Percentiles rank a stretch among this genome's conserved stretches.
phyloP scores from a whole-genome alignment of 2,888 invertebrate species.

The Drymonia ruficornis region DNA sequence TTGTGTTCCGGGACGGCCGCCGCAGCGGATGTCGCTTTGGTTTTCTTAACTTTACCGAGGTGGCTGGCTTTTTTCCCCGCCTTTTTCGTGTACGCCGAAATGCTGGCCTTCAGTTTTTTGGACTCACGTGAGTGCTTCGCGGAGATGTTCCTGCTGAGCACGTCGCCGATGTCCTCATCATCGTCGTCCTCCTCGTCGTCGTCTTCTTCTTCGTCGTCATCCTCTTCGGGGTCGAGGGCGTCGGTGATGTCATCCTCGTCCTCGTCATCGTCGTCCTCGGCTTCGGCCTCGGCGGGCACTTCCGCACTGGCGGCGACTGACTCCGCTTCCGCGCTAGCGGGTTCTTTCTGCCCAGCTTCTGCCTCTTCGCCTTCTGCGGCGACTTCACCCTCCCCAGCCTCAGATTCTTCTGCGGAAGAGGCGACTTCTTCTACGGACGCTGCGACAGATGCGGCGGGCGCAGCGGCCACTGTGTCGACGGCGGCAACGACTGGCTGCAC shows the following conservation, averaged over 20 bases:
- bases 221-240: constrained; percentile 86
- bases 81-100: constrained; percentile 74
- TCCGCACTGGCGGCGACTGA: constrained; percentile 56
- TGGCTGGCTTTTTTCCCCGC: constrained; percentile 79
- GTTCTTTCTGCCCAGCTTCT: constrained; percentile 73
- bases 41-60: constrained; percentile 82
- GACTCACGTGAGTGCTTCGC: constrained; percentile 92
- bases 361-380: constrained; percentile 72
- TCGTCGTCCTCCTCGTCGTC: constrained; percentile 87
- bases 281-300: constrained; percentile 51
- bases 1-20: constrained; percentile 78
- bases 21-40: constrained; percentile 78
- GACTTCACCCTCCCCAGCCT: constrained; percentile 67
- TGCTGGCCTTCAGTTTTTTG: constrained; percentile 86
- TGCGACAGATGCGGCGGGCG: constrained; percentile 58
- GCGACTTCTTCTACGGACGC: constrained; percentile 49
- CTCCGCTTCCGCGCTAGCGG: constrained; percentile 69
- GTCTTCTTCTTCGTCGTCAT: constrained; percentile 88
- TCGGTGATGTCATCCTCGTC: constrained; percentile 84
- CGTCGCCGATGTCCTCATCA: constrained; percentile 87
- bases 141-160: constrained; percentile 81
- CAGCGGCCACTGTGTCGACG: constrained; percentile 68
- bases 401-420: constrained; percentile 61
- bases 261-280: constrained; percentile 85
- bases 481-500: constrained; percentile 79